These are phyloP conservation scores for Platycnemis pennipes DNA, from an alignment of 2,888 invertebrate species.

Conservation along the genomic window DNA sequence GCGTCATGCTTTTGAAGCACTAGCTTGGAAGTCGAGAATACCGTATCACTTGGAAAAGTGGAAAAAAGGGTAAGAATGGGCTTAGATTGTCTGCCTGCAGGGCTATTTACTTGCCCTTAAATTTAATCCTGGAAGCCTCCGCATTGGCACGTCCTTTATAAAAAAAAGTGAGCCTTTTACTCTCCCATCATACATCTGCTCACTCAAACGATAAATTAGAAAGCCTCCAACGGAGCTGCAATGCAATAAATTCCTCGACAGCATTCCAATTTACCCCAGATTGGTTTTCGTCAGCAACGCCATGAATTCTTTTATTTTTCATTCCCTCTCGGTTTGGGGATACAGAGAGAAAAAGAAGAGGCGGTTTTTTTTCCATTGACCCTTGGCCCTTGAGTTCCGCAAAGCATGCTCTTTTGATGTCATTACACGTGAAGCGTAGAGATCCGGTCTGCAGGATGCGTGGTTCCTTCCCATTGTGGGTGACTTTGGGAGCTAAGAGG, in stretches of 20 bases:
- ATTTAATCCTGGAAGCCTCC: not conserved
- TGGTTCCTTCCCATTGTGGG: not conserved
- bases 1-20: not conserved
- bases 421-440: not conserved
- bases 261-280: not conserved
- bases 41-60: not conserved
- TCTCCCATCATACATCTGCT: not conserved
- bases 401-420: not conserved
- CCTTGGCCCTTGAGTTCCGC: not conserved
- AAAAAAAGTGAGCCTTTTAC: not conserved
- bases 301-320: not conserved
- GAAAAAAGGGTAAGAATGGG: not conserved
- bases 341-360: not conserved
- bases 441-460: not conserved
- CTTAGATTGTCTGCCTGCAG: not conserved
- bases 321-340: not conserved
- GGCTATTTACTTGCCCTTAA: not conserved
- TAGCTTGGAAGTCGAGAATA: not conserved
- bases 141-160: not conserved
- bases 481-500: too few relatives aligned
- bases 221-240: not conserved
- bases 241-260: conserved; percentile 15
- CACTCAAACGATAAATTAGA: conserved; percentile 18
- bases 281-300: not conserved
- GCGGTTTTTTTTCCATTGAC: not conserved